Evolutionary conservation across 2,888 invertebrate species (phyloP).

Genomic region (Lasioglossum zephyrum): DNA sequence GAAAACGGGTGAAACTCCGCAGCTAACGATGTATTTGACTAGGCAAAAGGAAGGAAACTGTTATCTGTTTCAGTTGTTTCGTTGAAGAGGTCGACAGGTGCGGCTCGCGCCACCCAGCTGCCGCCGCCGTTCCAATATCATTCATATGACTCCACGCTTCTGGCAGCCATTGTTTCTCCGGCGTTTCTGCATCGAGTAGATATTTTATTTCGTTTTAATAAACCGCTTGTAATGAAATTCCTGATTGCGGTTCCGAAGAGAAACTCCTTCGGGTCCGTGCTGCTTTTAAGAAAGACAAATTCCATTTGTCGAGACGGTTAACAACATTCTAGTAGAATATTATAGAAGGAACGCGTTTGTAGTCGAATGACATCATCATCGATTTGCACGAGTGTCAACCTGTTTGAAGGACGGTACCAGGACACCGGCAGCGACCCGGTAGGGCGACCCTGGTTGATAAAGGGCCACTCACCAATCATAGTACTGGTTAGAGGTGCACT

Average conservation of each 20-base stretch:
- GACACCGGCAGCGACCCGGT: not conserved
- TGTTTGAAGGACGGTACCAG: not conserved
- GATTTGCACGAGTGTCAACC: not conserved
- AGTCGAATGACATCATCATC: not conserved
- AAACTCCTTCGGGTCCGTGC: not conserved
- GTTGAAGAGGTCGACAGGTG: slow-evolving; percentile 82
- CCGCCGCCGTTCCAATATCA: slow-evolving; percentile 78
- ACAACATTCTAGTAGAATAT: too few species aligned
- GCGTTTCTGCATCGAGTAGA: slow-evolving; percentile 26
- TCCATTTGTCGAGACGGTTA: not conserved
- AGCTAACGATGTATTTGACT: slow-evolving; percentile 48
- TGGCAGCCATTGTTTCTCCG: slow-evolving; percentile 64
- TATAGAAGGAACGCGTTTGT: not conserved
- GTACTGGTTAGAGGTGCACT: slow-evolving; percentile 32
- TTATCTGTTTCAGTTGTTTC: slow-evolving; percentile 78
- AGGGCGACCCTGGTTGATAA: slow-evolving; percentile 27
- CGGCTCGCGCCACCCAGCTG: slow-evolving; percentile 81
- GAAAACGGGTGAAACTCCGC: slow-evolving; percentile 29
- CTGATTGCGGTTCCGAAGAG: not conserved
- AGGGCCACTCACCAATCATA: slow-evolving; percentile 55
- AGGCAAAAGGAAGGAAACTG: slow-evolving; percentile 51
- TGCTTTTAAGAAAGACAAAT: not conserved
- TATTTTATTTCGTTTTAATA: slow-evolving; percentile 11
- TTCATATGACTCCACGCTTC: slow-evolving; percentile 67
- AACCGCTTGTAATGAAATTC: not conserved